phyloP scores from a whole-genome alignment of 1,140 invertebrate species.

The Vanessa tameamea region DNA sequence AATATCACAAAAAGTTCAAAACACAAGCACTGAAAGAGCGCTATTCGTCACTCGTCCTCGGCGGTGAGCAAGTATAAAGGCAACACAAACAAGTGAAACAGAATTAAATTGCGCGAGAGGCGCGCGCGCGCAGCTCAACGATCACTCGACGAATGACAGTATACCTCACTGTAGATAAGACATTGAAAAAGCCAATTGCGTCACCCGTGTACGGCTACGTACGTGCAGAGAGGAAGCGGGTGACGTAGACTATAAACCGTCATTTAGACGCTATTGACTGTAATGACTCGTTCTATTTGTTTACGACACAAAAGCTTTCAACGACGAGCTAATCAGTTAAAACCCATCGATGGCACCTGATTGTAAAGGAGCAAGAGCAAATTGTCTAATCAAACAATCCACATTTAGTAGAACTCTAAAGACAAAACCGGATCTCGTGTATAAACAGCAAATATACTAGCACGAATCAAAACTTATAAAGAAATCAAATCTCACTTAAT shows the following conservation, averaged over 20 bases:
- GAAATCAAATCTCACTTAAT: constrained; percentile 14
- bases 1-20: constrained; percentile 71
- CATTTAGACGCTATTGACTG: constrained; percentile 69
- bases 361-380: constrained; percentile 13
- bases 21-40: constrained; percentile 69
- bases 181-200: constrained; percentile 80
- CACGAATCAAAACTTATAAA: constrained; percentile 9
- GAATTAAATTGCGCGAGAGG: constrained; percentile 56
- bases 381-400: constrained; percentile 1
- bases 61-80: constrained; percentile 65
- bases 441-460: background rate
- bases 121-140: constrained; percentile 68
- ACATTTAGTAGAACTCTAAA: background rate
- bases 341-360: constrained; percentile 12
- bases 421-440: constrained; percentile 18
- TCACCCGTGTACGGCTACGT: constrained; percentile 73
- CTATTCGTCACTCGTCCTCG: constrained; percentile 74
- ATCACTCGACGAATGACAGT: constrained; percentile 74
- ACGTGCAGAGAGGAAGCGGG: constrained; percentile 71
- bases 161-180: constrained; percentile 76
- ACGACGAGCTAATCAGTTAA: constrained; percentile 33
- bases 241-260: constrained; percentile 70
- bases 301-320: constrained; percentile 56
- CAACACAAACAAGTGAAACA: constrained; percentile 63
- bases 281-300: constrained; percentile 68